Percentiles rank a stretch among this genome's conserved stretches.
Conservation (phyloP, 2,888 invertebrate species). For the Hemaris fuciformis region DNA sequence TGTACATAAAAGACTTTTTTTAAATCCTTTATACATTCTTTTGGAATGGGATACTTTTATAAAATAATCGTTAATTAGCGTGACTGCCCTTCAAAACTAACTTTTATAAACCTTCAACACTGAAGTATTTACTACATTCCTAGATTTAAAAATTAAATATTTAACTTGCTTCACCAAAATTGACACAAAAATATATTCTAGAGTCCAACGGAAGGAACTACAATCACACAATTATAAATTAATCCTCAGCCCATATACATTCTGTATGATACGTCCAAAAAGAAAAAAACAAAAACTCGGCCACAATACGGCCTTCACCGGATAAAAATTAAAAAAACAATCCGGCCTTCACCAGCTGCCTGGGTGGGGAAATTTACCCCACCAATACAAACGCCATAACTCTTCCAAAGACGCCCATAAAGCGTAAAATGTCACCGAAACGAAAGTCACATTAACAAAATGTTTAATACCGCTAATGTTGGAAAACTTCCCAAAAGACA, state of each 20-base stretch:
- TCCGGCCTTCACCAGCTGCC: too few relatives aligned
- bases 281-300: too few relatives aligned
- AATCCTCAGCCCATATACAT: too few relatives aligned
- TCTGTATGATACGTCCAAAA: too few relatives aligned
- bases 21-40: too few relatives aligned
- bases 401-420: neutral
- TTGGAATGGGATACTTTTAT: neutral
- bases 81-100: neutral
- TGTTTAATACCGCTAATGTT: neutral
- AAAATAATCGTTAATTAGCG: neutral
- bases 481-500: slow-evolving; percentile 12
- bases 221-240: too few relatives aligned
- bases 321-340: too few relatives aligned
- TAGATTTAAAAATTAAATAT: neutral
- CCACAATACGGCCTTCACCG: too few relatives aligned
- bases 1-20: neutral
- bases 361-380: too few relatives aligned
- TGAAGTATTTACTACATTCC: neutral
- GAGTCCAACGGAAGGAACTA: too few relatives aligned
- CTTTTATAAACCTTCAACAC: neutral
- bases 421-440: neutral
- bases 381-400: neutral
- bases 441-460: neutral
- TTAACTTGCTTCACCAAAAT: too few relatives aligned
- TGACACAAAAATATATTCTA: neutral